A percentile compares a stretch with the other conserved stretches of the same genome.
Evolutionary conservation across 2,888 invertebrate genomes (phyloP).

Genomic region (Drosophila acutilabella): DNA sequence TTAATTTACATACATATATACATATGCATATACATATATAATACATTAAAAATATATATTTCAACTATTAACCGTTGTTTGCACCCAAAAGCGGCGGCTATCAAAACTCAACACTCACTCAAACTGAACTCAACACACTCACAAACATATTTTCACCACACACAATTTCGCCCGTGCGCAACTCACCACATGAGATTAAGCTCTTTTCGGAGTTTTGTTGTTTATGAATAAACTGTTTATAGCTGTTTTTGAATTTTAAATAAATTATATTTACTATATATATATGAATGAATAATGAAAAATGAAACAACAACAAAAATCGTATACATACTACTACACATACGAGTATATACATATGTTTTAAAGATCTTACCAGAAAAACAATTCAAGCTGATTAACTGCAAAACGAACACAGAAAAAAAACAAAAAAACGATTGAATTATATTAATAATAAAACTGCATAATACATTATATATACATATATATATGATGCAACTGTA

Average conservation of each 20-base stretch:
- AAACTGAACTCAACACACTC: conserved; percentile 23
- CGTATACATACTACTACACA: conserved; percentile 52
- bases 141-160: conserved; percentile 32
- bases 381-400: conserved; percentile 54
- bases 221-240: conserved; percentile 78
- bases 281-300: conserved; percentile 50
- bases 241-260: conserved; percentile 80
- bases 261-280: conserved; percentile 78
- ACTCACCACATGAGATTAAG: conserved; percentile 55
- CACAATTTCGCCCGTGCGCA: conserved; percentile 14
- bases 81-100: conserved; percentile 1
- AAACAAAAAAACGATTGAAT: conserved; percentile 56
- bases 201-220: conserved; percentile 79
- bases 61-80: conserved; percentile 18
- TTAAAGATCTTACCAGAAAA: conserved; percentile 69
- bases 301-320: conserved; percentile 40
- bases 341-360: conserved; percentile 74
- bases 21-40: conserved; percentile 29
- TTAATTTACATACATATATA: conserved; percentile 38
- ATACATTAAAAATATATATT: background rate
- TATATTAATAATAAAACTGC: conserved; percentile 63
- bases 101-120: conserved; percentile 12
- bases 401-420: conserved; percentile 45
- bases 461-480: conserved; percentile 58
- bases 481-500: conserved; percentile 61